phyloP scores from a whole-genome alignment of 2,113 vertebrate species.

The Clupea harengus region DNA sequence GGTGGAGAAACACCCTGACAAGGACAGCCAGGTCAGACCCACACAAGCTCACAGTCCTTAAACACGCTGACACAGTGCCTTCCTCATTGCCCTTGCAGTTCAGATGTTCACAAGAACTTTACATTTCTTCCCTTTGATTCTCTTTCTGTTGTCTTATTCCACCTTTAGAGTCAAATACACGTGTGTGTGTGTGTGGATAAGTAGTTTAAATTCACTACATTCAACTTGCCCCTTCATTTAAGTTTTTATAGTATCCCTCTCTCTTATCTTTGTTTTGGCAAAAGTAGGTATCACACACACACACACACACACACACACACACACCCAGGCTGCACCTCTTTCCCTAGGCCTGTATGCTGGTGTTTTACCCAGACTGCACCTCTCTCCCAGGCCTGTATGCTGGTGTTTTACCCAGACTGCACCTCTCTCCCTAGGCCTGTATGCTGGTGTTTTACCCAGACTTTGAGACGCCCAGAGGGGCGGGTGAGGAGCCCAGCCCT shows the following conservation, averaged over 20 bases:
- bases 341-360: no score
- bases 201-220: no score
- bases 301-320: neutral
- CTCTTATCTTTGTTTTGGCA: no score
- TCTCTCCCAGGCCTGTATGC: neutral
- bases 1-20: conserved; percentile 83
- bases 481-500: neutral
- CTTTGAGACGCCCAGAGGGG: conserved; percentile 52
- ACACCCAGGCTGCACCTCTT: neutral
- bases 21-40: conserved; percentile 75
- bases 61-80: neutral
- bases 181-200: no score
- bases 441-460: conserved; percentile 86
- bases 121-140: no score
- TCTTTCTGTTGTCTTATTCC: no score
- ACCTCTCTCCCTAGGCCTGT: conserved; percentile 70
- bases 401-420: neutral
- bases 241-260: no score
- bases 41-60: neutral
- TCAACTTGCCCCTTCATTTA: no score
- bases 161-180: no score
- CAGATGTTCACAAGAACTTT: no score
- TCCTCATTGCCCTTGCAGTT: no score
- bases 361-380: neutral
- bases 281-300: neutral